Evolutionary conservation across 2,797 vertebrate species (phyloP).

Genomic region (Podarcis siculus): DNA sequence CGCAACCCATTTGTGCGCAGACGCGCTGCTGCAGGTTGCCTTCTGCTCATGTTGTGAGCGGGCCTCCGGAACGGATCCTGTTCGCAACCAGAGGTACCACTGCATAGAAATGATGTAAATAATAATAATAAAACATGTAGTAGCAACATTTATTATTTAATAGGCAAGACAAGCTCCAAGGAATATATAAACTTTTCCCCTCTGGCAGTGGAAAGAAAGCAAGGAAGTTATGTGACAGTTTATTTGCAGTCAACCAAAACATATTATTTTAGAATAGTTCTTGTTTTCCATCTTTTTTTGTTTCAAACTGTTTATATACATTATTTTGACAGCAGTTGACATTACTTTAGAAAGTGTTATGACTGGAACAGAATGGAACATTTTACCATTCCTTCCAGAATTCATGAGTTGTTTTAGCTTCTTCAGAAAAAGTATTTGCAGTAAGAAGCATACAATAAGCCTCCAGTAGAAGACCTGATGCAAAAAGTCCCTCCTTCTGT

Average conservation of each 20-base stretch:
- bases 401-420: slow-evolving; percentile 6
- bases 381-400: background rate
- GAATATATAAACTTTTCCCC: background rate
- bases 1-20: too few relatives aligned
- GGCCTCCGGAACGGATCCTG: too few relatives aligned
- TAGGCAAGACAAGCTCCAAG: background rate
- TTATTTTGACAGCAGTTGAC: background rate
- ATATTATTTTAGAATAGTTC: background rate
- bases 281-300: background rate
- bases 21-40: too few relatives aligned
- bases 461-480: background rate
- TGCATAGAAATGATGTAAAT: too few relatives aligned
- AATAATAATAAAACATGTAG: background rate
- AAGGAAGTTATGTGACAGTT: background rate
- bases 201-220: background rate
- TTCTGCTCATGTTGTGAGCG: too few relatives aligned
- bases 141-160: background rate
- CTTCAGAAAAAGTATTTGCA: slow-evolving; percentile 1
- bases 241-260: slow-evolving; percentile 15
- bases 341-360: background rate
- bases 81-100: too few relatives aligned
- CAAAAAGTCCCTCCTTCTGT: slow-evolving; percentile 9
- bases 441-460: background rate
- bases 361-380: background rate
- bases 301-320: background rate